Conservation (phyloP, 2,113 vertebrate species). For the Rhinoderma darwinii region DNA sequence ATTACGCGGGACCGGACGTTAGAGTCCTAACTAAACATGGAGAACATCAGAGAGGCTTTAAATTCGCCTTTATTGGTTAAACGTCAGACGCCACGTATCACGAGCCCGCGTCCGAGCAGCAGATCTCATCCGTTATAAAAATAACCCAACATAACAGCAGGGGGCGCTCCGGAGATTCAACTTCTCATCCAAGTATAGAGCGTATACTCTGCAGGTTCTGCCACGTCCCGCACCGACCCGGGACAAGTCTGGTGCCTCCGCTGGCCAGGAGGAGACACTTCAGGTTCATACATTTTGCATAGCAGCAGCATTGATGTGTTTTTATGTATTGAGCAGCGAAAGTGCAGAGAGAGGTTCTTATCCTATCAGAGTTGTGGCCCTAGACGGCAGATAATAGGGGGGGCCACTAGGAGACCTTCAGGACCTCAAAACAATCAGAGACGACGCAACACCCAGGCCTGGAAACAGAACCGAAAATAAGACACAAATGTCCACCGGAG, state of each 20-base stretch:
- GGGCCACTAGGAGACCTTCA: too few species aligned
- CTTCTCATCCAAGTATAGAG: too few species aligned
- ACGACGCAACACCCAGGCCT: not conserved
- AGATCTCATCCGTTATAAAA: too few species aligned
- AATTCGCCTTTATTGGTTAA: too few species aligned
- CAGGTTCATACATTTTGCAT: not conserved
- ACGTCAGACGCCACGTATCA: too few species aligned
- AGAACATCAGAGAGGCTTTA: too few species aligned
- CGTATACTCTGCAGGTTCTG: too few species aligned
- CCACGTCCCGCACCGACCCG: not conserved
- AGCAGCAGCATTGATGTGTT: not conserved
- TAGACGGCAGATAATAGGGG: not conserved
- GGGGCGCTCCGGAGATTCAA: not conserved
- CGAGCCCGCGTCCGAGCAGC: too few species aligned
- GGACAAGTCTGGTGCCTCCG: not conserved
- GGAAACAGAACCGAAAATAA: not conserved
- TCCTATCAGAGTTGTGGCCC: not conserved
- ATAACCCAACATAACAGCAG: not conserved
- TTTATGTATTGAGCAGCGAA: not conserved
- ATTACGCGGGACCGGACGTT: too few species aligned
- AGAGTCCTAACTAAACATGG: too few species aligned
- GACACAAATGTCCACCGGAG: too few species aligned
- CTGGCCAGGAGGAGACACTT: not conserved
- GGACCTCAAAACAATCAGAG: not conserved
- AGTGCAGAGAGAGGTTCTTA: not conserved